Evolutionary conservation across 2,888 invertebrate genomes (phyloP).

Genomic region (Galerucella nymphaeae): DNA sequence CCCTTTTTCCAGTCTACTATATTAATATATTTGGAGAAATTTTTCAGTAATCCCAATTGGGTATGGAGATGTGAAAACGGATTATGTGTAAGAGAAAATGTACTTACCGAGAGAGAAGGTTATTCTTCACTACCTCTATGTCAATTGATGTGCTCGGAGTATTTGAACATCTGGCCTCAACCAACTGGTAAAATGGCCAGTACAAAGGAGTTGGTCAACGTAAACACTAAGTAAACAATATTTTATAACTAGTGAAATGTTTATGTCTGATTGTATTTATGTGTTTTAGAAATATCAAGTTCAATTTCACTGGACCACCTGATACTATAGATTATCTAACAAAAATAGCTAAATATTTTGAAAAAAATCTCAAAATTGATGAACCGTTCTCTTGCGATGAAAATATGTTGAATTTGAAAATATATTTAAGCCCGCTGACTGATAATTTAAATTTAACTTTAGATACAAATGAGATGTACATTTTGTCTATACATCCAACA

Average conservation of each 20-base stretch:
- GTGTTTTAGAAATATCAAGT: constrained; percentile 45
- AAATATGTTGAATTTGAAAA: constrained; percentile 68
- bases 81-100: constrained; percentile 34
- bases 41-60: constrained; percentile 34
- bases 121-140: constrained; percentile 72
- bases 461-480: constrained; percentile 78
- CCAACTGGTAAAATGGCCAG: constrained; percentile 66
- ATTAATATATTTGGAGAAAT: not conserved
- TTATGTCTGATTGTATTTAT: not conserved
- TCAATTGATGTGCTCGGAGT: constrained; percentile 74
- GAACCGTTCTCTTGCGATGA: constrained; percentile 52
- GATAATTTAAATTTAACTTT: constrained; percentile 69
- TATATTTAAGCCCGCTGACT: constrained; percentile 69
- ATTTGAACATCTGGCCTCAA: constrained; percentile 72
- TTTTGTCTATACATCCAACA: constrained; percentile 65
- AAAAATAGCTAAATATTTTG: constrained; percentile 63
- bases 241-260: not conserved
- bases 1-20: too few relatives aligned
- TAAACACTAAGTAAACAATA: constrained; percentile 68
- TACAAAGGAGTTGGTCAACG: constrained; percentile 64
- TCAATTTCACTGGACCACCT: constrained; percentile 65
- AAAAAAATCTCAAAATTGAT: constrained; percentile 30
- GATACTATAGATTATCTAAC: constrained; percentile 67
- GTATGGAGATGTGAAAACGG: constrained; percentile 41
- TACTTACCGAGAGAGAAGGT: constrained; percentile 21